phyloP scores from a whole-genome alignment of 2,888 invertebrate species.

The Onchidella celtica region DNA sequence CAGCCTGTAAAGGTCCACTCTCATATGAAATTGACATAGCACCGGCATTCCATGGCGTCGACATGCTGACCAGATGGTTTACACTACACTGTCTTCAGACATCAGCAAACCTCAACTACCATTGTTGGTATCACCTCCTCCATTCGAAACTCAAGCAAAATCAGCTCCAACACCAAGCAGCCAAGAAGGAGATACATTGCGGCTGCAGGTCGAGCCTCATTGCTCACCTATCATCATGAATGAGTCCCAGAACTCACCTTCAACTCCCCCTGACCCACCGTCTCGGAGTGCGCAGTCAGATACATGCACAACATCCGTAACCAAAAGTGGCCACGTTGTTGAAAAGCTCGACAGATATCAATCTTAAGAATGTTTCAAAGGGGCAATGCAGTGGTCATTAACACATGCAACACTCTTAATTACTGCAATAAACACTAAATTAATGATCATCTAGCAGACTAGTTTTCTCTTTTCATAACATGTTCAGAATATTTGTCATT shows the following conservation, averaged over 20 bases:
- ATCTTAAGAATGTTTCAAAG: background rate
- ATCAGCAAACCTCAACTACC: background rate
- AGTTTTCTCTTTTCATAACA: background rate
- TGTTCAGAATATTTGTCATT: background rate
- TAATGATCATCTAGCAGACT: background rate
- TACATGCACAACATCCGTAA: background rate
- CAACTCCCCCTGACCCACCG: background rate
- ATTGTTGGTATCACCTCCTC: background rate
- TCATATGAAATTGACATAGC: constrained; percentile 1
- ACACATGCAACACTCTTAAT: background rate
- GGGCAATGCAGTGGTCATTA: background rate
- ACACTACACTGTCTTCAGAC: background rate
- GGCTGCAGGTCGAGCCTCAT: constrained; percentile 11
- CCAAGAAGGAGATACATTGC: background rate
- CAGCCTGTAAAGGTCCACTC: background rate
- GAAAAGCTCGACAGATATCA: background rate
- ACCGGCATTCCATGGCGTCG: constrained; percentile 1
- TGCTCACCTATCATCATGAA: constrained; percentile 17
- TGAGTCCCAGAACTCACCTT: background rate
- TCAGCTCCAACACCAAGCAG: background rate
- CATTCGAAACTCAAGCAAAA: background rate
- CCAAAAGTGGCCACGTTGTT: background rate
- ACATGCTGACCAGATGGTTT: background rate
- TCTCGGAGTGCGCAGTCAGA: background rate
- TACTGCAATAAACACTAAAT: background rate